phyloP scores from a whole-genome alignment of 2,888 invertebrate genomes.

The Pyrrhia umbra region DNA sequence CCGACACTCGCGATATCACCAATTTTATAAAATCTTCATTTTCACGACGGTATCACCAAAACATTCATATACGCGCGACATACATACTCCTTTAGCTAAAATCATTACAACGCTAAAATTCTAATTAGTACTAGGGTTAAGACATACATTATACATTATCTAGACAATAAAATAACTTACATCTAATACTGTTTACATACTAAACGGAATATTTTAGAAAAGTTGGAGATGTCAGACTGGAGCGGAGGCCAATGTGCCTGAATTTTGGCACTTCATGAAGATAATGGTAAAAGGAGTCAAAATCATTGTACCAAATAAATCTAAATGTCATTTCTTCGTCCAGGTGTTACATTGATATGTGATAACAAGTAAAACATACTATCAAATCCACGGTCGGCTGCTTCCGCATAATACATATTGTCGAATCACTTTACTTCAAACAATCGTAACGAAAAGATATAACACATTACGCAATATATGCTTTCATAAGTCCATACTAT shows the following conservation, averaged over 20 bases:
- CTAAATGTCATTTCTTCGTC: conserved; percentile 25
- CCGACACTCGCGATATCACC: conserved; percentile 73
- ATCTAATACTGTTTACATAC: conserved; percentile 84
- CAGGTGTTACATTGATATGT: conserved; percentile 59
- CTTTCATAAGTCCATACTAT: conserved; percentile 61
- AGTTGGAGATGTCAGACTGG: conserved; percentile 69
- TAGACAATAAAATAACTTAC: conserved; percentile 88
- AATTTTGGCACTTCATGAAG: conserved; percentile 79
- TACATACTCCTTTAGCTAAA: conserved; percentile 84
- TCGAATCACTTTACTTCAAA: conserved; percentile 63
- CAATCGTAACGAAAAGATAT: conserved; percentile 40
- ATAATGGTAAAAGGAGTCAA: conserved; percentile 33
- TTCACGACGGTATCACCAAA: conserved; percentile 65
- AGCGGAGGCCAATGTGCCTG: conserved; percentile 70
- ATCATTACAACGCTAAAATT: conserved; percentile 80
- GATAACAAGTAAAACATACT: conserved; percentile 47
- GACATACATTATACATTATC: conserved; percentile 86
- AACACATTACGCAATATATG: conserved; percentile 49
- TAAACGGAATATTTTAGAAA: conserved; percentile 83
- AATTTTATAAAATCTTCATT: conserved; percentile 63
- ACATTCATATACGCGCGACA: conserved; percentile 87
- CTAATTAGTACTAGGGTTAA: conserved; percentile 84
- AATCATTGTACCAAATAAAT: conserved; percentile 35
- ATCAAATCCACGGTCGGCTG: conserved; percentile 37
- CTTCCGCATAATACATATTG: conserved; percentile 60